Base-by-base conservation (phyloP, 1,140 invertebrate genomes). In the Rhyzopertha dominica region DNA sequence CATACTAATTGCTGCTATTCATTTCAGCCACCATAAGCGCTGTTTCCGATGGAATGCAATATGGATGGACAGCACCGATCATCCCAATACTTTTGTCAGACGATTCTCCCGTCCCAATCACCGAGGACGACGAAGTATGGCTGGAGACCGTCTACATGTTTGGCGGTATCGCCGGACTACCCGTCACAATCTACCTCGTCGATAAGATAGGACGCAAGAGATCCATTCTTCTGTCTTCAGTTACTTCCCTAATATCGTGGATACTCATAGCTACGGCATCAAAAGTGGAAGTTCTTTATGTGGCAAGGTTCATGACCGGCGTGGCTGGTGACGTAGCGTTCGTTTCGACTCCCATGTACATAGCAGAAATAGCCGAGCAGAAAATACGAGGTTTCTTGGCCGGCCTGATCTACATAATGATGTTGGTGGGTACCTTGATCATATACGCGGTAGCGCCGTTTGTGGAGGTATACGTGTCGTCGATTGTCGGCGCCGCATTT, bases 181-280 rank as follows among this genome's bases (percentile, higher is more conserved):
- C 78, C 2, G 71, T 77, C 7, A 72, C 71, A 30, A 54, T 72
- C 12, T 57, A 50, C 20, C 46, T 73, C 8, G 72, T 84, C 2
- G 80, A 86, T 53, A 73, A 67, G 50, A 52, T 78, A 23, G 85
- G 85, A 2, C 62, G 84, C 2, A 84, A 80, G 55, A 59, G 58
- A 13, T 73, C 78, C 0, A 72, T 85, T 7, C 59, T 82, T 4
- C 31, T 76, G 1, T 65, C 78, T 0, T 66, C 76, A 0, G 19
- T 74, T 0, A 77, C 79, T 0, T 84, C 79, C 52, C 47, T 80
- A 0, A 1, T 76, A 1, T 79, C 80, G 4, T 87, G 82, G 80
- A 24, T 68, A 1, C 46, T 79, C 1, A 80, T 85, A 16, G 59
- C 72, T 3, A 55, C 72, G 22, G 65, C 74, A 7, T 51, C 50